Evolutionary conservation across 2,797 vertebrate species (phyloP).

Genomic region (Sus cebifrons): DNA sequence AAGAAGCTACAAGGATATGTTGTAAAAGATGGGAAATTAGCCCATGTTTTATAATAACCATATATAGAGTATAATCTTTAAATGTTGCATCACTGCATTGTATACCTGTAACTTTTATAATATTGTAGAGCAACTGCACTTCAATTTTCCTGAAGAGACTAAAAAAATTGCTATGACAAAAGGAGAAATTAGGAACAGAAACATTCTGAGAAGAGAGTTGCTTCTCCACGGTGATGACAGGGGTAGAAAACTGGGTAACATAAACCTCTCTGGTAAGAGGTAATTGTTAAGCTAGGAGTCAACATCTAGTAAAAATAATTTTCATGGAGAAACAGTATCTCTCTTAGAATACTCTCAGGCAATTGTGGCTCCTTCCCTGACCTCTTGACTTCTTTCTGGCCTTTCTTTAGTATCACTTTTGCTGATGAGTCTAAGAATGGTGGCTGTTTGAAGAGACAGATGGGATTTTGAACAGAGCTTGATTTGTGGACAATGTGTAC

Average conservation of each 20-base stretch:
- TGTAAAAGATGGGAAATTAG: too few species aligned
- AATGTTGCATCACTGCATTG: too few species aligned
- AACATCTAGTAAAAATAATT: not conserved
- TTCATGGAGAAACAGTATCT: not conserved
- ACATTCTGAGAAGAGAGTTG: not conserved
- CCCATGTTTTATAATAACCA: too few species aligned
- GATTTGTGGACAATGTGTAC: not conserved
- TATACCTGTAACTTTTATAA: too few species aligned
- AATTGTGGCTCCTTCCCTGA: not conserved
- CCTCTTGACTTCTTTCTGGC: not conserved
- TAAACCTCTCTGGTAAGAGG: not conserved
- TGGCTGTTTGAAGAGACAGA: not conserved
- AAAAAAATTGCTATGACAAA: not conserved
- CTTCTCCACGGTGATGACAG: not conserved
- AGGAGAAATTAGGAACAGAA: not conserved
- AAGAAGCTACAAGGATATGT: too few species aligned
- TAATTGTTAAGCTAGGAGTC: not conserved
- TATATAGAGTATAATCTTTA: too few species aligned
- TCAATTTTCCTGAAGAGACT: too few species aligned
- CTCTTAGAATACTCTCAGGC: not conserved
- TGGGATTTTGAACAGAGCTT: not conserved
- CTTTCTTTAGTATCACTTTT: not conserved
- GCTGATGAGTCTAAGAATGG: too few species aligned
- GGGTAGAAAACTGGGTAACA: not conserved
- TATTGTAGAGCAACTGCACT: too few species aligned